Evolutionary conservation across 37 sponge, comb jelly and placozoan species (phyloP).

Genomic region (Hormiphora californensis): DNA sequence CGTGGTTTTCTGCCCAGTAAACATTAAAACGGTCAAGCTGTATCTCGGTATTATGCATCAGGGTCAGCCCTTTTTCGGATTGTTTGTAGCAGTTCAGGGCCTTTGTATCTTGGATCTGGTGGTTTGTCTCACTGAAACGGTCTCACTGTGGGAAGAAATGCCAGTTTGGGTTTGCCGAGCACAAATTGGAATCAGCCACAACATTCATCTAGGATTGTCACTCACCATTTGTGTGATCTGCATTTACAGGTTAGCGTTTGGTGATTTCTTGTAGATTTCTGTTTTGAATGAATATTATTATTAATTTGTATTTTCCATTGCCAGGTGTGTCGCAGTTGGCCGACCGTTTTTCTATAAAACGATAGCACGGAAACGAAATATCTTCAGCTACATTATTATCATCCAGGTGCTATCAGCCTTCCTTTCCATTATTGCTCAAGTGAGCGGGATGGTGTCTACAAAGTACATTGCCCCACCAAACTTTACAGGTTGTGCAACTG

Average conservation of each 20-base stretch:
- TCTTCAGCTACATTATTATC: background rate
- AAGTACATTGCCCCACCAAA: background rate
- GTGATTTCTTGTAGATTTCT: too few relatives aligned
- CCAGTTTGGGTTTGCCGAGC: background rate
- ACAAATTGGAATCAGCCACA: background rate
- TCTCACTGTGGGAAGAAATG: background rate
- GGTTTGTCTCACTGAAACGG: background rate
- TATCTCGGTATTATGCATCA: background rate
- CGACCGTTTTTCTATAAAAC: background rate
- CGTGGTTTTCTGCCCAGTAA: background rate
- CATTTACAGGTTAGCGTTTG: background rate
- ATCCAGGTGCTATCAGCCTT: background rate
- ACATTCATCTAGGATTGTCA: background rate
- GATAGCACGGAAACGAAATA: background rate
- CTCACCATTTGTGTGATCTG: background rate
- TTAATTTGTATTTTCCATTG: too few relatives aligned
- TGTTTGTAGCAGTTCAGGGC: background rate
- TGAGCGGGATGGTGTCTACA: background rate
- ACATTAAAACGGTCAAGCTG: background rate
- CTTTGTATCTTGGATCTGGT: background rate
- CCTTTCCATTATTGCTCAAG: background rate
- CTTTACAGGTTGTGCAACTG: too few relatives aligned
- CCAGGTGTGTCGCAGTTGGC: background rate
- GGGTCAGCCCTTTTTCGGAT: background rate
- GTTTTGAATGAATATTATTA: too few relatives aligned